Evolutionary conservation across 2,888 invertebrate genomes (phyloP).

Genomic region (Drosophila heteroneura): DNA sequence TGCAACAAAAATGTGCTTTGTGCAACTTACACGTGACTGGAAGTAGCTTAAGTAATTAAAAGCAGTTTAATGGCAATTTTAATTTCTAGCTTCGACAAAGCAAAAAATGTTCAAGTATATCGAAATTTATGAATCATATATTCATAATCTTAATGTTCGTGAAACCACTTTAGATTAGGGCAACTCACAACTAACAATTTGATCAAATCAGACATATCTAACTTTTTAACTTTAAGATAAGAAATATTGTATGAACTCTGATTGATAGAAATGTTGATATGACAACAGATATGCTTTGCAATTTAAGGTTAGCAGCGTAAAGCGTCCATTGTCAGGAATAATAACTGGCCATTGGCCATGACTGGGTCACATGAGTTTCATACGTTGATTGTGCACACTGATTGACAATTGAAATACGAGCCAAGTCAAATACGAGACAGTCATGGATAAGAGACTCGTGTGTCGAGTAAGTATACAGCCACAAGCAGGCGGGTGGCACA

Average conservation of each 20-base stretch:
- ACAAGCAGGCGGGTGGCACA: constrained; percentile 8
- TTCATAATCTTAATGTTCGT: not conserved
- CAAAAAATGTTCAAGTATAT: not conserved
- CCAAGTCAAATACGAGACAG: constrained; percentile 51
- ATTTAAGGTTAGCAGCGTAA: not conserved
- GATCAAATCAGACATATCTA: not conserved
- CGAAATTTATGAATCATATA: not conserved
- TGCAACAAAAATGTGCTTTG: constrained; percentile 17
- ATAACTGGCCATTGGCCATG: constrained; percentile 17
- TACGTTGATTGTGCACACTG: constrained; percentile 46
- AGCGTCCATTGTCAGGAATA: not conserved
- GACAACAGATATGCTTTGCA: constrained; percentile 10
- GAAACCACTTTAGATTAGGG: not conserved
- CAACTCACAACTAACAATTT: constrained; percentile 9
- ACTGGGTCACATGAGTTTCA: constrained; percentile 19
- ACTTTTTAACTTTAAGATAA: not conserved
- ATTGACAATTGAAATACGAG: constrained; percentile 65
- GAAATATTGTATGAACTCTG: not conserved
- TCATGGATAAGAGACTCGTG: constrained; percentile 11
- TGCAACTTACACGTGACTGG: constrained; percentile 35
- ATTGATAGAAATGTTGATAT: constrained; percentile 4
- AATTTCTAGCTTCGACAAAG: not conserved
- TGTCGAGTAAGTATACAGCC: constrained; percentile 20
- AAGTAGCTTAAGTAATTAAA: constrained; percentile 28
- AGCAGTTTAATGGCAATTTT: not conserved